Percentiles rank a stretch among this genome's conserved stretches.
These are phyloP conservation scores for Cynaeus angustus DNA, from an alignment of 2,888 invertebrate genomes.

Conservation along the genomic window DNA sequence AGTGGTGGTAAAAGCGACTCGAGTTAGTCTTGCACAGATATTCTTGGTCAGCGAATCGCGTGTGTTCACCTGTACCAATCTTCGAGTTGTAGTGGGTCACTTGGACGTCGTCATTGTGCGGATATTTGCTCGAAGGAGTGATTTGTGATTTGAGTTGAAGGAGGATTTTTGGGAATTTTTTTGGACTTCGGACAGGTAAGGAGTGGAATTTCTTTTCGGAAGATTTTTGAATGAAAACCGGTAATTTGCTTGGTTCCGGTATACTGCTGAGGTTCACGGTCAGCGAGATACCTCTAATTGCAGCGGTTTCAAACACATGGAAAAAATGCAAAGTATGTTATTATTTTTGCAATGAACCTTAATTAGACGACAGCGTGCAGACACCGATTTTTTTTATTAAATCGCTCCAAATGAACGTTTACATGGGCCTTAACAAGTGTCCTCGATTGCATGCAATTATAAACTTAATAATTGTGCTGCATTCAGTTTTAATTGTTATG, in stretches of 20 bases:
- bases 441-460: no score
- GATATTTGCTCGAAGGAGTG: conserved; percentile 27
- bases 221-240: conserved; percentile 43
- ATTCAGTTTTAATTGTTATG: no score
- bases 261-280: conserved; percentile 45
- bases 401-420: no score
- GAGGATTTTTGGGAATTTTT: conserved; percentile 36
- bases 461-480: no score
- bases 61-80: conserved; percentile 37
- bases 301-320: conserved; percentile 28
- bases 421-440: no score
- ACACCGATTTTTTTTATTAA: not conserved
- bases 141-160: conserved; percentile 13
- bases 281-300: conserved; percentile 42
- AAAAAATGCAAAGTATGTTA: conserved; percentile 15
- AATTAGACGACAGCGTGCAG: conserved; percentile 8
- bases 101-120: conserved; percentile 37
- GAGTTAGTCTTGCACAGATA: conserved; percentile 50
- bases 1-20: conserved; percentile 49
- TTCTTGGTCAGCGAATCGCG: conserved; percentile 38
- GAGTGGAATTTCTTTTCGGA: not conserved
- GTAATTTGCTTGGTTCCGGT: conserved; percentile 44
- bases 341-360: conserved; percentile 24
- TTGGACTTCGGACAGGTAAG: conserved; percentile 29
- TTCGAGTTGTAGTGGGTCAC: conserved; percentile 43